These are phyloP conservation scores for Callimico goeldii DNA, from an alignment of 2,797 vertebrate species.

Conservation along the genomic window DNA sequence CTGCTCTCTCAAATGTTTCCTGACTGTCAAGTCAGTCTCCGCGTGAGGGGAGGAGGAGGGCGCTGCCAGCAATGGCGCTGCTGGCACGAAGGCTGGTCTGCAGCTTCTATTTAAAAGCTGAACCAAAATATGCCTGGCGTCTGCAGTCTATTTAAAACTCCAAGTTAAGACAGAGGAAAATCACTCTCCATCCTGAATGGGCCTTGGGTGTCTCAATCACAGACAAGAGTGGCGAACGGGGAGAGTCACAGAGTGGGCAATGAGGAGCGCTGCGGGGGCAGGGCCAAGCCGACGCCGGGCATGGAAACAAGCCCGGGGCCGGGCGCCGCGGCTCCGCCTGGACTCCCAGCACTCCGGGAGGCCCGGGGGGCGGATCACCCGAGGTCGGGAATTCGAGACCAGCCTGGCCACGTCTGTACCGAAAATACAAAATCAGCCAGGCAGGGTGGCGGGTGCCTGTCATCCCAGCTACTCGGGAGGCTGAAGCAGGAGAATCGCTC, in stretches of 20 bases:
- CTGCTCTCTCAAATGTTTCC: slow-evolving; percentile 45
- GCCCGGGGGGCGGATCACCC: too few relatives aligned
- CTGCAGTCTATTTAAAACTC: slow-evolving; percentile 51
- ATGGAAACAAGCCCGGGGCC: neutral
- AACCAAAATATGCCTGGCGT: slow-evolving; percentile 49
- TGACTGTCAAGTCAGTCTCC: neutral
- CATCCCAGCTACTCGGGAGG: too few relatives aligned
- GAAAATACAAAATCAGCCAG: too few relatives aligned
- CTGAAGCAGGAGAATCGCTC: too few relatives aligned
- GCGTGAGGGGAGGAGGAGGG: neutral
- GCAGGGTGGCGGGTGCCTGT: too few relatives aligned
- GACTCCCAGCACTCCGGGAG: too few relatives aligned
- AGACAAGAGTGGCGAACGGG: neutral
- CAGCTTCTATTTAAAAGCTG: slow-evolving; percentile 47
- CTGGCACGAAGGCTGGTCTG: slow-evolving; percentile 5
- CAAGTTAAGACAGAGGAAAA: slow-evolving; percentile 4
- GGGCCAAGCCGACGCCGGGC: neutral
- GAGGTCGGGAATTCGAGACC: too few relatives aligned
- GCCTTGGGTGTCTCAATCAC: neutral
- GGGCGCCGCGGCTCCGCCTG: too few relatives aligned
- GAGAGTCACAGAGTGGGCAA: neutral
- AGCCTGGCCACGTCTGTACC: too few relatives aligned
- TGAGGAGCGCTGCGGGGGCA: neutral
- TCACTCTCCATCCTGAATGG: slow-evolving; percentile 38
- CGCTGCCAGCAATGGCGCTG: neutral